Conservation (phyloP, 2,113 vertebrate species). For the Caranx melampygus region DNA sequence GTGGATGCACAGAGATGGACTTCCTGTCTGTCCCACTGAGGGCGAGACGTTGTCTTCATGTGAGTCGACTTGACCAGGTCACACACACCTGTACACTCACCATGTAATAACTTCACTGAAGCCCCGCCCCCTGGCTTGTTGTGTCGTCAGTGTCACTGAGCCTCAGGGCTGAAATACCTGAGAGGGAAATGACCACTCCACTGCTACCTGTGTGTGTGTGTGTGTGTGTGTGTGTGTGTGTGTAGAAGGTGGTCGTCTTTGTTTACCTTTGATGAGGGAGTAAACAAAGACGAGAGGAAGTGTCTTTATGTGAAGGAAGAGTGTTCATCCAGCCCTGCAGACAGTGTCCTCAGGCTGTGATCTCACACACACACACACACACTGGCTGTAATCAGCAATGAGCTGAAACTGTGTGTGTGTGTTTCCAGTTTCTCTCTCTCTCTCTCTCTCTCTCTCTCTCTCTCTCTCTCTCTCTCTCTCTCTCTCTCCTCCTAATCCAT, state of each 20-base stretch:
- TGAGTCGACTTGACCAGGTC: no score
- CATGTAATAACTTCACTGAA: no score
- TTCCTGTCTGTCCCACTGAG: no score
- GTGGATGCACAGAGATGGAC: no score
- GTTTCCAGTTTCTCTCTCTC: slow-evolving; percentile 10
- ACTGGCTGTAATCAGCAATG: slow-evolving; percentile 28
- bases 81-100: no score
- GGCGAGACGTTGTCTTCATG: no score
- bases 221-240: slow-evolving; percentile 35
- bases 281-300: slow-evolving; percentile 76
- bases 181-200: slow-evolving; percentile 60
- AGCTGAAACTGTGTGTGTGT: slow-evolving; percentile 24
- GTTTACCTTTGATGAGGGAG: slow-evolving; percentile 67
- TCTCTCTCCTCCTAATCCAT: slow-evolving; percentile 64
- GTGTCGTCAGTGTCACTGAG: slow-evolving; percentile 5
- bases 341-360: neutral
- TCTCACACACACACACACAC: neutral
- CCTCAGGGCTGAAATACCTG: slow-evolving; percentile 69
- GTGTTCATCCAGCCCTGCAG: slow-evolving; percentile 65
- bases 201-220: slow-evolving; percentile 34
- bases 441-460: neutral
- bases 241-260: slow-evolving; percentile 40
- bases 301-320: slow-evolving; percentile 66
- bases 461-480: slow-evolving; percentile 35
- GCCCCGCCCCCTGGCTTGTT: no score